phyloP scores from a whole-genome alignment of 2,113 vertebrate species.

The Callithrix jacchus region DNA sequence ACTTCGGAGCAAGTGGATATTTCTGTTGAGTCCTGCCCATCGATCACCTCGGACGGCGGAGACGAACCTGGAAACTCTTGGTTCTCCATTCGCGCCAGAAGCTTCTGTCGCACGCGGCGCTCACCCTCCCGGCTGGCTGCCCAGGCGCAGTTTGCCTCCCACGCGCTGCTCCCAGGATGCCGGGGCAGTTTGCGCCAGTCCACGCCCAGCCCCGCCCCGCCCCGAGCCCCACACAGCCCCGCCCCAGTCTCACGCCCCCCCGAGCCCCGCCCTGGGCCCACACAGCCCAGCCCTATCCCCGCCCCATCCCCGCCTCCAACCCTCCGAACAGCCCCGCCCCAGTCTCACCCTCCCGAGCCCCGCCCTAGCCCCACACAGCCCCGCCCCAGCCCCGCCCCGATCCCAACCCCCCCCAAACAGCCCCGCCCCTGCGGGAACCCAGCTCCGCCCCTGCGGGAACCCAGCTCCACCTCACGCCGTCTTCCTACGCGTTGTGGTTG shows the following conservation, averaged over 20 bases:
- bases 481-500: background rate
- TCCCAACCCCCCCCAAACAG: no score
- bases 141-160: accelerated
- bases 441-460: no score
- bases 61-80: background rate
- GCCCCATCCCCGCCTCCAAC: no score
- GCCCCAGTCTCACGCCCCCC: no score
- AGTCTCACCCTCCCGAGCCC: no score
- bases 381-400: no score
- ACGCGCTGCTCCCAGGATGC: accelerated
- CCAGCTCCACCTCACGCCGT: no score
- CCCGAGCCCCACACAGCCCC: no score
- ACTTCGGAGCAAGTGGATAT: accelerated
- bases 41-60: background rate
- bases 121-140: accelerated
- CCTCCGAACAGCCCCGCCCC: no score
- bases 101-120: background rate
- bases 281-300: background rate
- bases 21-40: background rate
- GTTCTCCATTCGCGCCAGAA: background rate
- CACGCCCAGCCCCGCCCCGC: background rate
- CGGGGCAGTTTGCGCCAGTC: no score
- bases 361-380: background rate
- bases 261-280: background rate
- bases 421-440: background rate